These are phyloP conservation scores for Bombus picipes DNA, from an alignment of 1,140 invertebrate species.

Conservation along the genomic window DNA sequence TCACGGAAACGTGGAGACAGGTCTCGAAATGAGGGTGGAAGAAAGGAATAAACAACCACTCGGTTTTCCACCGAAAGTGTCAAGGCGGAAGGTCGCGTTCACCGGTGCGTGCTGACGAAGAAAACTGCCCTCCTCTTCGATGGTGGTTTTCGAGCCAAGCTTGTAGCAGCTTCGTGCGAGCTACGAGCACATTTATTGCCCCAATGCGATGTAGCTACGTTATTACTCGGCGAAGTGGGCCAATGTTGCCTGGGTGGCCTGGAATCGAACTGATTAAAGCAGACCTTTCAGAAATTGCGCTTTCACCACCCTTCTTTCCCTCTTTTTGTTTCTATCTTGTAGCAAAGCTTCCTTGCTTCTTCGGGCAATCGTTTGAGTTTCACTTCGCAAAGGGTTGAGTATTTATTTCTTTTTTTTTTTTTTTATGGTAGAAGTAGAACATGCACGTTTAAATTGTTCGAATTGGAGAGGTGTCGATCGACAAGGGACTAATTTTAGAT, in stretches of 20 bases:
- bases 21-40: not conserved
- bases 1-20: not conserved
- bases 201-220: slow-evolving; percentile 54
- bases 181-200: slow-evolving; percentile 54
- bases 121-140: not conserved
- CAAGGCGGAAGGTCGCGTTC: slow-evolving; percentile 15
- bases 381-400: not conserved
- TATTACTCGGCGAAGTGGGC: slow-evolving; percentile 62
- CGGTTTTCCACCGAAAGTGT: slow-evolving; percentile 11
- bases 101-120: slow-evolving; percentile 27
- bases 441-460: no score
- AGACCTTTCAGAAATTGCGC: slow-evolving; percentile 55
- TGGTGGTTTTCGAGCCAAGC: slow-evolving; percentile 19
- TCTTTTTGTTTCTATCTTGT: not conserved
- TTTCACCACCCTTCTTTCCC: not conserved
- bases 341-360: not conserved
- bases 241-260: slow-evolving; percentile 53
- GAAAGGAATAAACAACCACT: not conserved
- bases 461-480: no score
- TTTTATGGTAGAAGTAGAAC: no score
- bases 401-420: not conserved
- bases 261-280: slow-evolving; percentile 66
- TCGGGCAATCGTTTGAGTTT: not conserved
- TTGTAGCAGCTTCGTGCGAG: slow-evolving; percentile 20
- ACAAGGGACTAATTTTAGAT: no score